Base-by-base conservation (phyloP, 2,797 vertebrate genomes). In the Furcifer pardalis region DNA sequence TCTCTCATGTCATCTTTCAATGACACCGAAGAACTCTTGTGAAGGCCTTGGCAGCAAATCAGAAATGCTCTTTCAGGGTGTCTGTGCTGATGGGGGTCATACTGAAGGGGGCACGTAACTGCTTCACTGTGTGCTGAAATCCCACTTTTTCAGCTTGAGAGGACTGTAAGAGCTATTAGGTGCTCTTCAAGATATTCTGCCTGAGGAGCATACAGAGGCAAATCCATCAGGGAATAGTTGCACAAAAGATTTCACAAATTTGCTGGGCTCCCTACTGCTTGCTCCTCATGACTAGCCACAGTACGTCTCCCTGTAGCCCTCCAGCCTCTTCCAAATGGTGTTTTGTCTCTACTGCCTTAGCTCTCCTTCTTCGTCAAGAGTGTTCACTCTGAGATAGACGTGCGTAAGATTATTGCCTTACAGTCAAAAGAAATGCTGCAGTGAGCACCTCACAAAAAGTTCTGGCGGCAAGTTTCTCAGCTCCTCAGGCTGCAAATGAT, bases 1-100 rank as follows among this genome's bases (percentile, higher is more conserved):
- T 83, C 77, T 77, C 63, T 83, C 46, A 82, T 75, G 42, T 65
- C 71, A 56, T 77, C 9, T 56, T 83, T 83, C 65, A 74, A 59
- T 59, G 74, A 69, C 63, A 59, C 27, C n/a, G 35, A 76, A 27
- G 46, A n/a, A 69, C 49, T 68, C 25, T 59, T 56, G 74, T 59
- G 32, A 69, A 21, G 63, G 52, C 21, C 46, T n/a, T 68, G 63
- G 42, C 42, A 59, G 44, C 46, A 40, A 73, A 83, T 68, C 49
- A n/a, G 49, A 83, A 83, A 76, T 59, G 62, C 44, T 8, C 27
- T 83, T 68, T 40, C 49, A 59, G 37, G 49, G 37, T 42, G 68
- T 77, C 30, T 52, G n/a, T 66, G 62, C 15, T 68, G 17, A 77
- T 56, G 52, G 76, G 63, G 63, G 35, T 77, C n/a, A 69, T 17